A percentile compares a stretch with the other conserved stretches of the same genome.
Evolutionary conservation across 1,140 invertebrate species (phyloP).

Genomic region (Sarcophaga bullata): DNA sequence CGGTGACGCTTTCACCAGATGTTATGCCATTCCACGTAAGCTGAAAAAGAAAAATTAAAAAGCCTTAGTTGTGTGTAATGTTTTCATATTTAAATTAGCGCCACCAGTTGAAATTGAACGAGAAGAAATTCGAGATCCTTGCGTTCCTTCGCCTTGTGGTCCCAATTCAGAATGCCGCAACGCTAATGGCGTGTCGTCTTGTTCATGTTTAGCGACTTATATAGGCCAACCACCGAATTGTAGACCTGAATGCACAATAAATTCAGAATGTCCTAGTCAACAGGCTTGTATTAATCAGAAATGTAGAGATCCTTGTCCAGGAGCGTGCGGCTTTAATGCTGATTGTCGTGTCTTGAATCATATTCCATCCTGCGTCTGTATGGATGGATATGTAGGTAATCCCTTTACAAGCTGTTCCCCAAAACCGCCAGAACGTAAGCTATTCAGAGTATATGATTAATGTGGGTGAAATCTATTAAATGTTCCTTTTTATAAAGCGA

Average conservation of each 20-base stretch:
- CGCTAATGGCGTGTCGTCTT: slow-evolving; percentile 76
- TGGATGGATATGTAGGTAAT: slow-evolving; percentile 76
- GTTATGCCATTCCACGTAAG: slow-evolving; percentile 72
- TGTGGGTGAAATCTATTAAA: background rate
- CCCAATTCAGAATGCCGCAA: slow-evolving; percentile 83
- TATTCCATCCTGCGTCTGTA: slow-evolving; percentile 73
- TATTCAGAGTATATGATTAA: background rate
- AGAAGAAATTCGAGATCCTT: slow-evolving; percentile 72
- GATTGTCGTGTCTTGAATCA: slow-evolving; percentile 77
- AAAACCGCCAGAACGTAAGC: slow-evolving; percentile 66
- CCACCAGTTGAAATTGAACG: slow-evolving; percentile 73
- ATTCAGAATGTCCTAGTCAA: slow-evolving; percentile 83
- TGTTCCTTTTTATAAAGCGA: slow-evolving; percentile 48
- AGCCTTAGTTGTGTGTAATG: background rate
- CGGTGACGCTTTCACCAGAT: slow-evolving; percentile 76
- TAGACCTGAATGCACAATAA: slow-evolving; percentile 83
- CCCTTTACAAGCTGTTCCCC: slow-evolving; percentile 74
- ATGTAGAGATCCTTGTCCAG: slow-evolving; percentile 84
- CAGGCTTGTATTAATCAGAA: slow-evolving; percentile 82
- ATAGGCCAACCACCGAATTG: slow-evolving; percentile 84
- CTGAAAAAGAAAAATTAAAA: slow-evolving; percentile 48
- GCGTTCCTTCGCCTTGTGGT: slow-evolving; percentile 82
- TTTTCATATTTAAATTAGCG: slow-evolving; percentile 65
- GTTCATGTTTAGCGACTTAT: slow-evolving; percentile 80
- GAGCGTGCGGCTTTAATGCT: slow-evolving; percentile 82